These are phyloP conservation scores for Oscheius sp. DNA, from an alignment of 2,888 invertebrate species.

Conservation along the genomic window DNA sequence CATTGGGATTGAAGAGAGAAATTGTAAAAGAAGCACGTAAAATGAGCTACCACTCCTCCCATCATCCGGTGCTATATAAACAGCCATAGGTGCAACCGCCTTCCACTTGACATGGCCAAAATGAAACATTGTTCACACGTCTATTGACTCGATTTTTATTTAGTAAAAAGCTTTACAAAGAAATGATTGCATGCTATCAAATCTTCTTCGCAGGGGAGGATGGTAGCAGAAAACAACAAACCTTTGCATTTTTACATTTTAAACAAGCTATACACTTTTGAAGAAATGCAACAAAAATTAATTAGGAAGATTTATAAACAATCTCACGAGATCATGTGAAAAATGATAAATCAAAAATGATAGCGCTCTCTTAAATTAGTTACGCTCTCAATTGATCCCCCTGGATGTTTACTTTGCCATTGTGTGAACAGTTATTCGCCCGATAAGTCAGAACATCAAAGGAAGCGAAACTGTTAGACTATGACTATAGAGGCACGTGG, in stretches of 20 bases:
- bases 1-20: neutral
- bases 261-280: neutral
- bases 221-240: neutral
- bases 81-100: slow-evolving; percentile 5
- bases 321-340: neutral
- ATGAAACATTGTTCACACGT: slow-evolving; percentile 7
- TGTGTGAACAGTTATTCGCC: neutral
- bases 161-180: neutral
- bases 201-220: too few species aligned
- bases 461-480: neutral
- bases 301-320: neutral
- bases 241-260: neutral
- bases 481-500: neutral
- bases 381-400: too few species aligned
- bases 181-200: neutral
- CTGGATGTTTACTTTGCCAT: neutral
- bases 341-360: neutral
- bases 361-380: neutral
- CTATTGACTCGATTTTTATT: neutral
- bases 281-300: neutral
- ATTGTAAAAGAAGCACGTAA: too few species aligned
- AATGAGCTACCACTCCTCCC: slow-evolving; percentile 18
- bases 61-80: slow-evolving; percentile 22
- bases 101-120: slow-evolving; percentile 19
- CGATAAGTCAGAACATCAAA: slow-evolving; percentile 20